These are phyloP conservation scores for Ataeniobius toweri DNA, from an alignment of 2,797 vertebrate species.

Conservation along the genomic window DNA sequence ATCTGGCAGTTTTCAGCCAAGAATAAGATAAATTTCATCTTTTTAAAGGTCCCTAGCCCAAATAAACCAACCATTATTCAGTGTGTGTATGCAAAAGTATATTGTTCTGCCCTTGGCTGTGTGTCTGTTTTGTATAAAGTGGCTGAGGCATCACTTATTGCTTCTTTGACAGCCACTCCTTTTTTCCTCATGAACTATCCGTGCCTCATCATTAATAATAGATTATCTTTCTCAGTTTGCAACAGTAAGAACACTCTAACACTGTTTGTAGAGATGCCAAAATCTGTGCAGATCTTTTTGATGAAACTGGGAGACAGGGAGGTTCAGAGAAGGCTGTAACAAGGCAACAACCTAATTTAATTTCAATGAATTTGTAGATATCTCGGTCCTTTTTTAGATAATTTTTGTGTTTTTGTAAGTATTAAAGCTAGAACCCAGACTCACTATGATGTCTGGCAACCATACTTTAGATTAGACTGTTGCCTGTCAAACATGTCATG, in stretches of 20 bases:
- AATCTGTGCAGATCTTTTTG: conserved; percentile 33
- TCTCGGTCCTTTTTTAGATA: not conserved
- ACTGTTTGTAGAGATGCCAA: conserved; percentile 58
- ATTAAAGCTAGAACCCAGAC: no score
- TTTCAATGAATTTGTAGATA: not conserved
- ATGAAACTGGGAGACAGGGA: conserved; percentile 41
- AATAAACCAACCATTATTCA: conserved; percentile 34
- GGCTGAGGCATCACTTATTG: conserved; percentile 45
- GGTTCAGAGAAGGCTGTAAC: conserved; percentile 39
- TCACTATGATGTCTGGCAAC: no score
- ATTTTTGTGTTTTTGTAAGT: no score
- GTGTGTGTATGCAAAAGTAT: conserved; percentile 35
- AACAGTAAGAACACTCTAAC: conserved; percentile 45
- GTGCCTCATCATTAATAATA: conserved; percentile 74
- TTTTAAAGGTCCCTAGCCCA: conserved; percentile 12
- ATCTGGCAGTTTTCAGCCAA: not conserved
- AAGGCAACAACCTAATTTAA: conserved; percentile 7
- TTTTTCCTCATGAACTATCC: conserved; percentile 62
- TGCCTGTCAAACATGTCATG: not conserved
- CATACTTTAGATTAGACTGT: not conserved
- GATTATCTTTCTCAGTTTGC: conserved; percentile 62
- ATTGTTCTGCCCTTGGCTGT: conserved; percentile 6
- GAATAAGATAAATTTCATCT: not conserved
- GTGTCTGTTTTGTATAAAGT: conserved; percentile 23
- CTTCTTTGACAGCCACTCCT: conserved; percentile 58